Evolutionary conservation across 2,888 invertebrate genomes (phyloP).

Genomic region (Phengaris alcon): DNA sequence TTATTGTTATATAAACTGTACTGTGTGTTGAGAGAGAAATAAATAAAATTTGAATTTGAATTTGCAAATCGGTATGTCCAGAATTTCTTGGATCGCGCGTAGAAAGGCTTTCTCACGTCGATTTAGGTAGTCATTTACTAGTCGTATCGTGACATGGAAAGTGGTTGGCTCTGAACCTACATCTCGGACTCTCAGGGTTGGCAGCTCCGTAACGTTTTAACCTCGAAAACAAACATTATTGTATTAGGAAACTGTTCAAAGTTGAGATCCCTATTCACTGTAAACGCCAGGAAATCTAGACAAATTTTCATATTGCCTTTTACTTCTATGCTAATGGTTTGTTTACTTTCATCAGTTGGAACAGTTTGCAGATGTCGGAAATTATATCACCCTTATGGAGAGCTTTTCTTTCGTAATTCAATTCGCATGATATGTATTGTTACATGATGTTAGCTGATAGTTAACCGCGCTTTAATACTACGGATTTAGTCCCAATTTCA

Average conservation of each 20-base stretch:
- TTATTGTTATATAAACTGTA: too few species aligned
- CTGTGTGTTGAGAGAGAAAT: too few species aligned
- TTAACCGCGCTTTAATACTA: too few species aligned
- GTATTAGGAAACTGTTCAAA: too few species aligned
- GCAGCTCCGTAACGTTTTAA: not conserved
- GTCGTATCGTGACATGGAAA: conserved; percentile 53
- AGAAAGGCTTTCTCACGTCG: conserved; percentile 20
- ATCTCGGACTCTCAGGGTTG: conserved; percentile 10
- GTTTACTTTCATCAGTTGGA: conserved; percentile 18
- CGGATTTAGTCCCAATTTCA: too few species aligned
- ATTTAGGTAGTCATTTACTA: conserved; percentile 32
- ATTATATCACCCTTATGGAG: not conserved
- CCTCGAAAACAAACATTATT: not conserved
- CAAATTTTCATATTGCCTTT: conserved; percentile 20
- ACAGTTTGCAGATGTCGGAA: not conserved
- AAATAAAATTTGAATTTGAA: too few species aligned
- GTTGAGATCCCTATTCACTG: not conserved
- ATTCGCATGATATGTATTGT: conserved; percentile 8
- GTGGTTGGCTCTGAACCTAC: conserved; percentile 45
- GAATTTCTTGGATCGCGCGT: conserved; percentile 3
- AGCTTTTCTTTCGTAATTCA: not conserved
- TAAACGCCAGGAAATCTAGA: not conserved
- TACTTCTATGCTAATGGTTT: conserved; percentile 19
- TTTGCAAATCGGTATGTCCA: not conserved
- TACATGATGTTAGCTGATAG: not conserved